phyloP scores from a whole-genome alignment of 1,140 invertebrate species.

The Zophobas morio region DNA sequence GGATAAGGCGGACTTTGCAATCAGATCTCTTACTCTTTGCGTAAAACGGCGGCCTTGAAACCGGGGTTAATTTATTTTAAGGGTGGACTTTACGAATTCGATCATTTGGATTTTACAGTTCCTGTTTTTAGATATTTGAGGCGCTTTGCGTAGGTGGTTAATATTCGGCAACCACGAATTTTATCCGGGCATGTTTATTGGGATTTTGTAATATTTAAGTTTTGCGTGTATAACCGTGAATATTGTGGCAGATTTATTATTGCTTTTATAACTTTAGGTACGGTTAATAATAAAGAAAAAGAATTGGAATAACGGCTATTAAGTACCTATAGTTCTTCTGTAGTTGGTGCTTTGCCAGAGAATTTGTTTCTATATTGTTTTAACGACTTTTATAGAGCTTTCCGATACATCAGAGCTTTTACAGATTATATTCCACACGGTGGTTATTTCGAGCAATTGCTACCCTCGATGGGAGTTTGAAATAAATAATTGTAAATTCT shows the following conservation, averaged over 20 bases:
- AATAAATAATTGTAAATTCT: slow-evolving; percentile 4
- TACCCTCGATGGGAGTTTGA: background rate
- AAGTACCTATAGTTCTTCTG: background rate
- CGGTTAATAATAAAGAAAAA: background rate
- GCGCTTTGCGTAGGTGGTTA: no score
- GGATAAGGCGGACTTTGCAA: no score
- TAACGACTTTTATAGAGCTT: background rate
- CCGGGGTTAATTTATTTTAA: background rate
- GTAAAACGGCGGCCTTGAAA: no score
- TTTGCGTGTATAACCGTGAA: slow-evolving; percentile 14
- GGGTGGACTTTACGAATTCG: no score
- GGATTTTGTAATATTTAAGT: slow-evolving; percentile 20
- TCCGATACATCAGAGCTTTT: no score
- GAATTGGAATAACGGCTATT: background rate
- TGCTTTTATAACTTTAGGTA: slow-evolving; percentile 20
- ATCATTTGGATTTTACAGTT: background rate
- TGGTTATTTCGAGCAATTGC: no score
- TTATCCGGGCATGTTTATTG: slow-evolving; percentile 1
- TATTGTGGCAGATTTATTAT: slow-evolving; percentile 15
- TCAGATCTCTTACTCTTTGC: no score
- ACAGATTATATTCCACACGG: no score
- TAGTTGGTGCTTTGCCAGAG: no score
- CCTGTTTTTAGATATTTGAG: no score
- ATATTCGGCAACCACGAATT: background rate
- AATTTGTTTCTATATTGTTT: background rate